Conservation (phyloP, 2,888 invertebrate genomes). For the Eudasyphora cyanicolor region DNA sequence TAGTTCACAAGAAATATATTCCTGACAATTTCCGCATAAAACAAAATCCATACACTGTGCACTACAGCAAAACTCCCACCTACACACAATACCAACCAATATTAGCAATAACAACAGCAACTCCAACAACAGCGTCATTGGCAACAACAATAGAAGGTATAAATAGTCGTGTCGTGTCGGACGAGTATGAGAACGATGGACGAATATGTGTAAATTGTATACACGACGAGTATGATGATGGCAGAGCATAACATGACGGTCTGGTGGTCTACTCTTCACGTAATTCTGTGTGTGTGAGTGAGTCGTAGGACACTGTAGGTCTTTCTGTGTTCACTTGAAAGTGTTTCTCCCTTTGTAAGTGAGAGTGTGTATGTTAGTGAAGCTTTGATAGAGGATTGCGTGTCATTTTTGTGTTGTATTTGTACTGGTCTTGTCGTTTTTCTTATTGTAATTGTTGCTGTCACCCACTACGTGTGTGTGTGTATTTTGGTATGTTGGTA, state of each 20-base stretch:
- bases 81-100: conserved; percentile 6
- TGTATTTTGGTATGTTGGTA: background rate
- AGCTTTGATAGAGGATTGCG: conserved; percentile 42
- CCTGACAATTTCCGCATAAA: background rate
- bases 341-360: background rate
- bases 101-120: conserved; percentile 27
- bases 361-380: background rate
- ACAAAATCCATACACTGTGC: background rate
- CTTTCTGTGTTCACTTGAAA: background rate
- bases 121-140: background rate
- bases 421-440: conserved; percentile 19
- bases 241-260: background rate
- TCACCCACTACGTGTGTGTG: background rate
- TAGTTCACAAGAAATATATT: no score
- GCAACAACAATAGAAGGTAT: background rate
- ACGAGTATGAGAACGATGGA: background rate
- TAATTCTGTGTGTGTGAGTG: background rate
- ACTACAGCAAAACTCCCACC: background rate
- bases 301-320: background rate
- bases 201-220: conserved; percentile 34
- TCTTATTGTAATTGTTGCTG: background rate
- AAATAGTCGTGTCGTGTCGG: no score
- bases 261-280: background rate
- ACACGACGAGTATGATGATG: background rate
- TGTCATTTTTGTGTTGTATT: conserved; percentile 47